Percentiles rank a stretch among this genome's conserved stretches.
Conservation (phyloP, 92 coral and sea anemone genomes). For the Scolanthus callimorphus region DNA sequence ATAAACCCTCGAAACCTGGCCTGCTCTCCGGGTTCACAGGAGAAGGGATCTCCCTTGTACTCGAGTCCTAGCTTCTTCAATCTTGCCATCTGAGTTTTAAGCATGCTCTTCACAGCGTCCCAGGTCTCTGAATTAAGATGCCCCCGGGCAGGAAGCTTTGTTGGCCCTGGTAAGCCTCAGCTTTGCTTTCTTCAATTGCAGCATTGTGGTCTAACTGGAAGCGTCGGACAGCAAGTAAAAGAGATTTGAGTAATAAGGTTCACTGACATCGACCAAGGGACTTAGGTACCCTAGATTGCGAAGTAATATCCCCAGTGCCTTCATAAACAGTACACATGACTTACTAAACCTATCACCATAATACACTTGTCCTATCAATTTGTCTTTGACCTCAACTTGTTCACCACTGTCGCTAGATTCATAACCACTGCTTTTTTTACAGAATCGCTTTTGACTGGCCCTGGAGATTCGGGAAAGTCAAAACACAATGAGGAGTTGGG, state of each 20-base stretch:
- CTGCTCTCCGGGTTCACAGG: constrained; percentile 32
- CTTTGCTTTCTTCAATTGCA: not conserved
- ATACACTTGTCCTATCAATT: constrained; percentile 14
- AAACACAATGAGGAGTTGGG: too few relatives aligned
- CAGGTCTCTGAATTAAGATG: constrained; percentile 54
- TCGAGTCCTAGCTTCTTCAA: constrained; percentile 37
- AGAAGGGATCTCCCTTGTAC: constrained; percentile 26
- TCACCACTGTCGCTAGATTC: constrained; percentile 12
- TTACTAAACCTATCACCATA: not conserved
- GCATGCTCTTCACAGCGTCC: constrained; percentile 32
- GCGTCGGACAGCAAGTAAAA: constrained; percentile 50
- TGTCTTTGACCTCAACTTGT: constrained; percentile 17
- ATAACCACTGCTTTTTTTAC: not conserved
- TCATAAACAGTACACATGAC: constrained; percentile 25
- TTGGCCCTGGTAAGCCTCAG: too few relatives aligned
- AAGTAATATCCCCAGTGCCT: constrained; percentile 13
- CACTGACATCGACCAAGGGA: constrained; percentile 21
- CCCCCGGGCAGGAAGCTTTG: constrained; percentile 26
- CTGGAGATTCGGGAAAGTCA: not conserved
- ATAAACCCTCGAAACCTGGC: constrained; percentile 32
- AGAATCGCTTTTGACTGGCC: not conserved
- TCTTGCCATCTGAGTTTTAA: constrained; percentile 13
- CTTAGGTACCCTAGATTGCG: constrained; percentile 55
- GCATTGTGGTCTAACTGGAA: constrained; percentile 67
- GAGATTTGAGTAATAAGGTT: constrained; percentile 44